Conservation (phyloP, 2,113 vertebrate species). For the Acanthisitta chloris region DNA sequence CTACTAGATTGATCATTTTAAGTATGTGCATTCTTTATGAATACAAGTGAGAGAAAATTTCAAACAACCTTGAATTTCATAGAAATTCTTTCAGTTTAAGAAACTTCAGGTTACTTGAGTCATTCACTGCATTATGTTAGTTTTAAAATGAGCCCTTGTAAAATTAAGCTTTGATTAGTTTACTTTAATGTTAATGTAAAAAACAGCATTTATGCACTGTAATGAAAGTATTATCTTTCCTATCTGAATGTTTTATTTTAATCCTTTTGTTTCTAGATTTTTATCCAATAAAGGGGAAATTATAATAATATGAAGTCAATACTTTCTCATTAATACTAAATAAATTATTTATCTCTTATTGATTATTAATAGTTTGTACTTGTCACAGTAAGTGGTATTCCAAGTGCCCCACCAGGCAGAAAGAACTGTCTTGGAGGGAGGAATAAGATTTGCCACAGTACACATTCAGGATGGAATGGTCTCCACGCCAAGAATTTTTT, state of each 20-base stretch:
- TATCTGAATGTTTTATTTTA: not conserved
- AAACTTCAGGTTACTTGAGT: not conserved
- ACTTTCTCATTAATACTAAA: not conserved
- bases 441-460: not conserved
- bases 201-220: not conserved
- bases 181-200: not conserved
- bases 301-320: not conserved
- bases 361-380: not conserved
- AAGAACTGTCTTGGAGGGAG: not conserved
- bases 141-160: not conserved
- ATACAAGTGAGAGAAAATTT: not conserved
- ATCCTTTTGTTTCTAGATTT: not conserved
- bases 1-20: not conserved
- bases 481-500: not conserved
- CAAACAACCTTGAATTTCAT: not conserved
- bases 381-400: not conserved
- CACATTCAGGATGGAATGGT: not conserved
- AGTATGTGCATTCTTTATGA: not conserved
- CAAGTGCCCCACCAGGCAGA: not conserved
- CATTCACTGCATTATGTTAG: not conserved
- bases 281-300: not conserved
- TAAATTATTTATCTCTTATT: not conserved
- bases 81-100: not conserved
- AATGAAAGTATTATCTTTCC: not conserved
- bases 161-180: not conserved